These are phyloP conservation scores for Rhorus exstirpatorius DNA, from an alignment of 2,888 invertebrate species.

Conservation along the genomic window DNA sequence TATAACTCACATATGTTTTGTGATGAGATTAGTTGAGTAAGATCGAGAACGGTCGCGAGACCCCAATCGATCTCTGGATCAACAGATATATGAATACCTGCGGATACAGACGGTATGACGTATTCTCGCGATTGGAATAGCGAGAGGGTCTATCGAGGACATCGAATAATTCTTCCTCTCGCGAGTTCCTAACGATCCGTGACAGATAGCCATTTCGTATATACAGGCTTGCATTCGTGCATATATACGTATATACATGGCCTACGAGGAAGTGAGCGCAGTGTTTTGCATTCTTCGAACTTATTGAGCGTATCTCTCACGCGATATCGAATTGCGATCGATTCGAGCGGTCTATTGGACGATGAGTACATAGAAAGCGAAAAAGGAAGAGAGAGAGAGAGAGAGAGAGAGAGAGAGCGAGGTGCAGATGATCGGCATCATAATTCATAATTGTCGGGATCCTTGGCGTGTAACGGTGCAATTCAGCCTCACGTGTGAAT, in stretches of 20 bases:
- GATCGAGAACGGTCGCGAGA: slow-evolving; percentile 50
- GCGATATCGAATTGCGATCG: slow-evolving; percentile 70
- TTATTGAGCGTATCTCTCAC: slow-evolving; percentile 71
- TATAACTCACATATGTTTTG: slow-evolving; percentile 7
- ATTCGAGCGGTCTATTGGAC: slow-evolving; percentile 57
- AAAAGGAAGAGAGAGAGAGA: too few relatives aligned
- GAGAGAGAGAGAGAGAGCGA: too few relatives aligned
- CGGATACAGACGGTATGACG: slow-evolving; percentile 51
- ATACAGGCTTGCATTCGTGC: slow-evolving; percentile 4
- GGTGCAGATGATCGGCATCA: slow-evolving; percentile 55
- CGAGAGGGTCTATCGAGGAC: slow-evolving; percentile 64
- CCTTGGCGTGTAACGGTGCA: slow-evolving; percentile 40
- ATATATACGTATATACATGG: slow-evolving; percentile 16
- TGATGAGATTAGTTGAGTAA: slow-evolving; percentile 35
- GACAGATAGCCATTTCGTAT: slow-evolving; percentile 73
- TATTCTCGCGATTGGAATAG: slow-evolving; percentile 54
- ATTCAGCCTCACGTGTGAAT: slow-evolving; percentile 36
- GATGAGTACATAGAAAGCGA: too few relatives aligned
- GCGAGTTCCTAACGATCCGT: slow-evolving; percentile 76
- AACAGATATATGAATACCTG: slow-evolving; percentile 33
- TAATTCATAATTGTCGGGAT: slow-evolving; percentile 65
- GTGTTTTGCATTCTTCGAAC: slow-evolving; percentile 69
- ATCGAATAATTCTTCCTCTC: slow-evolving; percentile 67
- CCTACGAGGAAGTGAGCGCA: slow-evolving; percentile 65
- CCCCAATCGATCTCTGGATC: slow-evolving; percentile 59